Evolutionary conservation across 2,113 vertebrate species (phyloP).

Genomic region (Cygnus buccinator): DNA sequence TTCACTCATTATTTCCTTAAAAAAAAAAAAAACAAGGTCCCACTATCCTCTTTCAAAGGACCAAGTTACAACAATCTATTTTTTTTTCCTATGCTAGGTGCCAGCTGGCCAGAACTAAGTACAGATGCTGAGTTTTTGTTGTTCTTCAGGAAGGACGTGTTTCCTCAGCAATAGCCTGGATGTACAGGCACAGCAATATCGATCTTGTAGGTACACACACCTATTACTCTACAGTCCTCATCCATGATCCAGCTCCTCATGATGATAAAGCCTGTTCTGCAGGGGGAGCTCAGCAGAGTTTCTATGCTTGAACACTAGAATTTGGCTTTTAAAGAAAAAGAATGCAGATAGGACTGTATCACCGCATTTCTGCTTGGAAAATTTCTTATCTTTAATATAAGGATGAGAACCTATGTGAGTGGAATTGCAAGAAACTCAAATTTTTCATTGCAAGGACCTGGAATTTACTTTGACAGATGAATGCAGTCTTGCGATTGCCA

Average conservation of each 20-base stretch:
- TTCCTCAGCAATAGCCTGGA: background rate
- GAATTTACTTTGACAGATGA: background rate
- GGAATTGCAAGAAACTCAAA: background rate
- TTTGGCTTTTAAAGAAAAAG: background rate
- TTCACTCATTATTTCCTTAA: background rate
- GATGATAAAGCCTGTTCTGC: background rate
- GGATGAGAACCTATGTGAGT: background rate
- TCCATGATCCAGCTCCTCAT: background rate
- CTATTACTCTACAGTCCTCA: background rate
- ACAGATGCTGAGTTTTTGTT: background rate
- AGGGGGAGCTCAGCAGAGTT: background rate
- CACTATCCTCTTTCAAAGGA: background rate
- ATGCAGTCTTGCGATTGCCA: background rate
- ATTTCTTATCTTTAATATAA: background rate
- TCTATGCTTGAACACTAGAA: background rate
- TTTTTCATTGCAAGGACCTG: background rate
- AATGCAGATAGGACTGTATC: fast-evolving
- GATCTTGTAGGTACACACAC: background rate
- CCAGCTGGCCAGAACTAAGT: background rate
- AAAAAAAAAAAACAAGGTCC: background rate
- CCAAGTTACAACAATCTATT: background rate
- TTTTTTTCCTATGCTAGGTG: background rate
- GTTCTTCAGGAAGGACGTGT: background rate
- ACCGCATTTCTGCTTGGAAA: background rate
- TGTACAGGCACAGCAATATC: background rate